Base-by-base conservation (phyloP, 2,888 invertebrate genomes). In the Agrotis clavis region DNA sequence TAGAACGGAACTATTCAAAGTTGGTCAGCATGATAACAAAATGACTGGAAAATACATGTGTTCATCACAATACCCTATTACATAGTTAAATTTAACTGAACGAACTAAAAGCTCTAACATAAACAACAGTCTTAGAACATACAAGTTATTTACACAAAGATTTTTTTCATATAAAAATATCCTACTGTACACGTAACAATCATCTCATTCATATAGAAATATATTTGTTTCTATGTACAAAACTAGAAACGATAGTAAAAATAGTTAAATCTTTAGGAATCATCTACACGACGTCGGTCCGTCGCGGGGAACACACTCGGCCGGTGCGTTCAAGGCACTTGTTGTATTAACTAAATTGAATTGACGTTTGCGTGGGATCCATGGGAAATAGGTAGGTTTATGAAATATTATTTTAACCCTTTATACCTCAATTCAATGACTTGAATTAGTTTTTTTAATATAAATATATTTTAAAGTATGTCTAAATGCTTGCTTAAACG, bases 91-190 rank as follows among this genome's bases (percentile, higher is more conserved):
- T 90, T 91, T 90, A 94, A 94, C 90, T 90, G 92, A 95, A 94
- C 94, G 91, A 94, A 94, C 95, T 95, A 96, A 94, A 96, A 92
- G 92, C 94, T 96, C 94, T 96, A 95, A 92, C 93, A 92, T 93
- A 92, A 95, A 95, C 96, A 96, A 96, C 96, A 96, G 96, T 96
- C 96, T 96, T 96, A 96, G 91, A 92, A 94, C 91, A 94, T 94
- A 96, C 92, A 93, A 91, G 92, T 94, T 96, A 95, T 96, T 95
- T 96, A 96, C 95, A 95, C 93, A 93, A 94, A 94, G 91, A 92
- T 94, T 94, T 82, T 68, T 85, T 88, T 85, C 86, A 93, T 94
- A 96, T 89, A 95, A 94, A 96, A 96, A 95, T 95, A 95, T 91
- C 90, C 95, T 96, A 96, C 94, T 95, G 94, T 96, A 95, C 95